Base-by-base conservation (phyloP, 35 echinoderm and acorn worm genomes). In the Lytechinus variegatus region DNA sequence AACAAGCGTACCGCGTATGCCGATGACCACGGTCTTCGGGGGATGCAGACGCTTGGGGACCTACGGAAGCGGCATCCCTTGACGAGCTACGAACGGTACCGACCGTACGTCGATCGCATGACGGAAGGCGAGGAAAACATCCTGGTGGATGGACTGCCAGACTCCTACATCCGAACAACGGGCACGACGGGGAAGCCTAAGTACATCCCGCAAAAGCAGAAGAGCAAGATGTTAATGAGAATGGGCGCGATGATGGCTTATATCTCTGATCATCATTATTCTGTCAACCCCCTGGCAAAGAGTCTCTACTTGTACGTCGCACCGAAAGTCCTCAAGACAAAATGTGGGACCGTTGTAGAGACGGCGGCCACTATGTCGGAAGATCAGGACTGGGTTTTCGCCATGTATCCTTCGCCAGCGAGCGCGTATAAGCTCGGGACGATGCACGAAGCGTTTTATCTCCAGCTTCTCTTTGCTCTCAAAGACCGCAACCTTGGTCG, bases 141-240 rank as follows among this genome's bases (percentile, higher is more conserved):
- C 44, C 24, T 98, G n/a, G 54, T 96, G 33, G 88, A 89, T 8
- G 95, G 95, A 55, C 79, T 72, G 54, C 92, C 96, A 24, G 21
- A 54, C 11, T 54, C 95, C 13, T 94, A 95, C 27, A 53, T 55
- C n/a, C 9, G 87, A n/a, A 95, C 95, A 3, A 96, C 95, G 3
- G 97, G 97, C 33, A 98, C 97, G 19, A 98, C 97, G 6, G 97
- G 97, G 53, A 94, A 72, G 52, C 51, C 91, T 4, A 98, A 98
- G 87, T 92, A 61, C 24, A 96, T 98, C 24, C 97, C 97, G n/a
- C 86, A 66, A 44, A 93, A 54, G 55, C 10, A 33, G 56, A 51
- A 13, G 8, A 12, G 8, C 54, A 53, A 53, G 10, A n/a, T 91
- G 51, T 54, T 57, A 10, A 2, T 28, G 8, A 33, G 89, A 53